Percentiles rank a stretch among this genome's conserved stretches.
Evolutionary conservation across 2,113 vertebrate species (phyloP).

Genomic region (Emydocephalus ijimae): DNA sequence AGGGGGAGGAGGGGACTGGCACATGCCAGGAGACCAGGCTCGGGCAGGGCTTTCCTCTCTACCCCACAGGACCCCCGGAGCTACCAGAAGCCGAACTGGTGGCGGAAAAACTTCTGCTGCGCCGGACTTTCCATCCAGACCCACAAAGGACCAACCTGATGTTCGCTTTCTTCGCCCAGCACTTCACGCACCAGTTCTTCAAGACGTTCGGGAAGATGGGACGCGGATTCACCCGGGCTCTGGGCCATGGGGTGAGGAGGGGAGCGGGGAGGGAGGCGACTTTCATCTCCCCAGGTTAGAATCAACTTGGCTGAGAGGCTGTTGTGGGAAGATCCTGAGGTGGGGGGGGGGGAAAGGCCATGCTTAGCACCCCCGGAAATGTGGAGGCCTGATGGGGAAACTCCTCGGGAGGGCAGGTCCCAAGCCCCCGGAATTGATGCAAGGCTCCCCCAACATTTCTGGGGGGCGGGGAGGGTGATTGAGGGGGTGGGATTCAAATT

Average conservation of each 20-base stretch:
- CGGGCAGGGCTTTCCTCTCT: background rate
- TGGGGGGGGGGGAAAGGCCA: background rate
- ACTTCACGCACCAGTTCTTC: constrained; percentile 98
- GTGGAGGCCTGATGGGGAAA: background rate
- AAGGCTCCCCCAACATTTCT: background rate
- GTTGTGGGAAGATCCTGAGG: too few relatives aligned
- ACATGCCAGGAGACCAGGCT: background rate
- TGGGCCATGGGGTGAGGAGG: constrained; percentile 87
- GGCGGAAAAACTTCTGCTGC: constrained; percentile 75
- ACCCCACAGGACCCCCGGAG: constrained; percentile 74
- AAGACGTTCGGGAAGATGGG: constrained; percentile 81
- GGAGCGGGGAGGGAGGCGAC: accelerated
- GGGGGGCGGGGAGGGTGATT: too few relatives aligned
- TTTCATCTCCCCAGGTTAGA: background rate
- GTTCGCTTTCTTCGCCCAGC: constrained; percentile 97
- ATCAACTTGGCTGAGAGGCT: too few relatives aligned
- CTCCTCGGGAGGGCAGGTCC: background rate
- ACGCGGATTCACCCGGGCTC: constrained; percentile 84
- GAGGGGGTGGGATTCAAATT: too few relatives aligned
- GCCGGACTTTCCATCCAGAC: constrained; percentile 80
- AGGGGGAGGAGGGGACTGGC: background rate
- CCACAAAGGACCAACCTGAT: constrained; percentile 87
- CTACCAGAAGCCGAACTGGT: constrained; percentile 81
- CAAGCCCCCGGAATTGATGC: background rate
- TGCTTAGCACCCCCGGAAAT: accelerated